phyloP scores from a whole-genome alignment of 1,140 invertebrate species.

The Aphelinus certus region DNA sequence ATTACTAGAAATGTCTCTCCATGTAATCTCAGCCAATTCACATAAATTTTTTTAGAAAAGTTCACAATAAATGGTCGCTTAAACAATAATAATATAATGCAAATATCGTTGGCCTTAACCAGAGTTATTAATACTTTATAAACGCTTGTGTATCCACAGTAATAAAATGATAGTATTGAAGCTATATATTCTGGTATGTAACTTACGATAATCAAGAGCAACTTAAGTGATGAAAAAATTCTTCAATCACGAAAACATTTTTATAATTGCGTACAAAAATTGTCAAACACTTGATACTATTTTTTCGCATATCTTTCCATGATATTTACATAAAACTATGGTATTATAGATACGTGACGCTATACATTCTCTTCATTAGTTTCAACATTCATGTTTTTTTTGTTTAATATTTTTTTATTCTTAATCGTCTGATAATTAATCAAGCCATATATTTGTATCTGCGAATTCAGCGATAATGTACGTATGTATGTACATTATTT shows the following conservation, averaged over 20 bases:
- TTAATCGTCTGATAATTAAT: slow-evolving; percentile 4
- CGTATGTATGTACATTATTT: background rate
- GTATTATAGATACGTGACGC: background rate
- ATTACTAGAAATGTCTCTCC: no score
- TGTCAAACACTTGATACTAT: background rate
- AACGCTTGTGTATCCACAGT: background rate
- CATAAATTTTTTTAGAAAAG: slow-evolving; percentile 1
- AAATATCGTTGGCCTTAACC: background rate
- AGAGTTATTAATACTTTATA: slow-evolving; percentile 22
- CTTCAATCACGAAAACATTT: background rate
- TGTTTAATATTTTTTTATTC: background rate
- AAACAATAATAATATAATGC: slow-evolving; percentile 15
- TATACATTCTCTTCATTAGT: slow-evolving; percentile 4
- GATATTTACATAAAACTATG: slow-evolving; percentile 10
- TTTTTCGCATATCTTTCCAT: background rate
- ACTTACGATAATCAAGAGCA: slow-evolving; percentile 25
- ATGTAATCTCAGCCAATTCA: background rate
- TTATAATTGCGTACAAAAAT: background rate
- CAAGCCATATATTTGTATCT: background rate
- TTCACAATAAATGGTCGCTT: slow-evolving; percentile 9
- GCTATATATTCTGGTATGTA: slow-evolving; percentile 4
- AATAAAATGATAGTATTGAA: slow-evolving; percentile 6
- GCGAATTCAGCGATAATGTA: background rate
- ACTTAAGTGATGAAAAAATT: slow-evolving; percentile 14
- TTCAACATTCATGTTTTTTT: background rate